These are phyloP conservation scores for Atractosteus spatula DNA, from an alignment of 2,113 vertebrate species.

Conservation along the genomic window DNA sequence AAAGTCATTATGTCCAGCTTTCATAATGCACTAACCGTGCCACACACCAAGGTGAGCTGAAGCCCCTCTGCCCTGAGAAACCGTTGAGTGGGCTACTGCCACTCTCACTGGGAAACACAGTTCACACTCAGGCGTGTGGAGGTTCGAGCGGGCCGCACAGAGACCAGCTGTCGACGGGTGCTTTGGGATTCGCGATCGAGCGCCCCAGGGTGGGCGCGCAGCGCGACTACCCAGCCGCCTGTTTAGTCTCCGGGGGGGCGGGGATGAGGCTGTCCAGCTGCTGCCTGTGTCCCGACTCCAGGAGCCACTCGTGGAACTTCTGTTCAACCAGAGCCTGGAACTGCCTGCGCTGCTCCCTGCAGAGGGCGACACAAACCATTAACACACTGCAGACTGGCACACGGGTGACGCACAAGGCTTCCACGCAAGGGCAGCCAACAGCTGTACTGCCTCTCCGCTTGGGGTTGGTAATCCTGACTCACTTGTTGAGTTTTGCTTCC, in stretches of 20 bases:
- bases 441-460: too few relatives aligned
- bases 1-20: too few relatives aligned
- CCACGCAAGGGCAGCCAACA: neutral
- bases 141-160: neutral
- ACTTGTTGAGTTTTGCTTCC: constrained; percentile 83
- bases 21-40: too few relatives aligned
- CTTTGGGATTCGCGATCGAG: constrained; percentile 28
- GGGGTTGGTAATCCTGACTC: constrained; percentile 37
- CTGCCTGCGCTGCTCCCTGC: constrained; percentile 80
- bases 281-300: constrained; percentile 76
- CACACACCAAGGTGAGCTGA: too few relatives aligned
- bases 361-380: constrained; percentile 28
- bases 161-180: neutral
- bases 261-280: constrained; percentile 88
- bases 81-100: too few relatives aligned
- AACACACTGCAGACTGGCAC: neutral
- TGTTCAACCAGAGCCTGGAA: constrained; percentile 84
- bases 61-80: too few relatives aligned
- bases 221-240: constrained; percentile 50
- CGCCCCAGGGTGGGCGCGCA: constrained; percentile 6
- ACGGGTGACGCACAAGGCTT: neutral
- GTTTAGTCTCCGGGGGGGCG: constrained; percentile 49
- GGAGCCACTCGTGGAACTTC: constrained; percentile 89
- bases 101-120: too few relatives aligned
- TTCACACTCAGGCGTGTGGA: neutral